Evolutionary conservation across 92 coral and sea anemone species (phyloP).

Genomic region (Micromussa lordhowensis): DNA sequence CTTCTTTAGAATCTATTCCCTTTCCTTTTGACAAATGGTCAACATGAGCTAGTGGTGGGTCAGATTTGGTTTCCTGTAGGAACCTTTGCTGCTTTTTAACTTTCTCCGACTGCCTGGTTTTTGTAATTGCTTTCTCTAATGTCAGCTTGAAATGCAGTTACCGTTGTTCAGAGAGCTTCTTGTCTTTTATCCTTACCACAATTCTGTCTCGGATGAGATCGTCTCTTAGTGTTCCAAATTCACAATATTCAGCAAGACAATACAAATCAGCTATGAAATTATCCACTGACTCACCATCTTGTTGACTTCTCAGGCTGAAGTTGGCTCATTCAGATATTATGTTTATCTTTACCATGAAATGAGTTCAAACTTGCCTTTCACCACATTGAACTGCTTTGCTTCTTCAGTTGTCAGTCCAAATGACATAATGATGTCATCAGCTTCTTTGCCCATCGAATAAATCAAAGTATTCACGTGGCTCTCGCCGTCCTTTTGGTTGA

Average conservation of each 20-base stretch:
- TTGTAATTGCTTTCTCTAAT: conserved; percentile 31
- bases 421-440: conserved; percentile 52
- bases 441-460: conserved; percentile 68
- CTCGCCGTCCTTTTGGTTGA: conserved; percentile 53
- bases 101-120: conserved; percentile 37
- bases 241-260: no score
- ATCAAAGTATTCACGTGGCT: conserved; percentile 67
- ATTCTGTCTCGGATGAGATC: conserved; percentile 46
- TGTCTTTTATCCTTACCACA: conserved; percentile 46
- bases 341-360: conserved; percentile 22
- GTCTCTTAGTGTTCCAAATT: conserved; percentile 29
- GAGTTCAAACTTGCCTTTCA: conserved; percentile 34
- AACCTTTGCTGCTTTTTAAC: conserved; percentile 43
- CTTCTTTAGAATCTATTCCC: not conserved
- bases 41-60: not conserved
- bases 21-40: not conserved
- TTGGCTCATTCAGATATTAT: conserved; percentile 35
- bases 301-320: conserved; percentile 33
- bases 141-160: conserved; percentile 53
- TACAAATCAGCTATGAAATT: conserved; percentile 31
- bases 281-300: conserved; percentile 41
- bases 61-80: not conserved
- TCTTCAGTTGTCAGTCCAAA: conserved; percentile 43
- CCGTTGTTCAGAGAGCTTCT: conserved; percentile 49
- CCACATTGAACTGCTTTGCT: conserved; percentile 37